These are phyloP conservation scores for Agonopterix heracliana DNA, from an alignment of 2,888 invertebrate species.

Conservation along the genomic window DNA sequence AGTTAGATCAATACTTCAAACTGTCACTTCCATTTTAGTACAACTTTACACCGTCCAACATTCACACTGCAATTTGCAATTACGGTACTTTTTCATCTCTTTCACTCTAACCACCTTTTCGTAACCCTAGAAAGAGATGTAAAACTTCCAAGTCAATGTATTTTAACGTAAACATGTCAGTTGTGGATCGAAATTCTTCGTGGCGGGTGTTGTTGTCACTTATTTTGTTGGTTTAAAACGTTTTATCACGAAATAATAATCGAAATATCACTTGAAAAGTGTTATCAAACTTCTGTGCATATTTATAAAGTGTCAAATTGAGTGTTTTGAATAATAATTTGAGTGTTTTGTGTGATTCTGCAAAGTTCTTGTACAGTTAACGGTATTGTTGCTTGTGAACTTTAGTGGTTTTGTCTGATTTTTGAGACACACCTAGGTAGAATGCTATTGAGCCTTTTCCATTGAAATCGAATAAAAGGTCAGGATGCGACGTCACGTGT, in stretches of 20 bases:
- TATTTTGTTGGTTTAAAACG: conserved; percentile 8
- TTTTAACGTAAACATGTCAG: conserved; percentile 61
- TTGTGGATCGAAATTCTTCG: conserved; percentile 48
- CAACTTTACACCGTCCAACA: conserved; percentile 15
- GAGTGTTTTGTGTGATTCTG: conserved; percentile 29
- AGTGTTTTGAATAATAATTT: conserved; percentile 17
- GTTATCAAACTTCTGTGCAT: conserved; percentile 8
- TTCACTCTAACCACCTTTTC: conserved; percentile 15
- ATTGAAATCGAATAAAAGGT: conserved; percentile 19
- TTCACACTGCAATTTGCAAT: conserved; percentile 19
- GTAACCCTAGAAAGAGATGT: conserved; percentile 28
- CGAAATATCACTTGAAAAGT: conserved; percentile 14
- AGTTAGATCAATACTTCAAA: conserved; percentile 17
- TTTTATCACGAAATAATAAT: conserved; percentile 12
- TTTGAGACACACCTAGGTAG: conserved; percentile 52
- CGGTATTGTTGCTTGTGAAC: conserved; percentile 55
- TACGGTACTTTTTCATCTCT: conserved; percentile 23
- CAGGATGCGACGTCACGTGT: conserved; percentile 49
- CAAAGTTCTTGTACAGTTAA: conserved; percentile 40
- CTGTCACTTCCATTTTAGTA: conserved; percentile 15
- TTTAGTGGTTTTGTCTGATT: conserved; percentile 43
- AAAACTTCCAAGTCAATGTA: conserved; percentile 37
- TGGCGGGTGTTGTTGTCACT: conserved; percentile 29
- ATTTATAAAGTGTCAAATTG: conserved; percentile 16
- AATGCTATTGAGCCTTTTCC: conserved; percentile 35